Conservation (phyloP, 2,888 invertebrate genomes). For the Syrista parreyssii region DNA sequence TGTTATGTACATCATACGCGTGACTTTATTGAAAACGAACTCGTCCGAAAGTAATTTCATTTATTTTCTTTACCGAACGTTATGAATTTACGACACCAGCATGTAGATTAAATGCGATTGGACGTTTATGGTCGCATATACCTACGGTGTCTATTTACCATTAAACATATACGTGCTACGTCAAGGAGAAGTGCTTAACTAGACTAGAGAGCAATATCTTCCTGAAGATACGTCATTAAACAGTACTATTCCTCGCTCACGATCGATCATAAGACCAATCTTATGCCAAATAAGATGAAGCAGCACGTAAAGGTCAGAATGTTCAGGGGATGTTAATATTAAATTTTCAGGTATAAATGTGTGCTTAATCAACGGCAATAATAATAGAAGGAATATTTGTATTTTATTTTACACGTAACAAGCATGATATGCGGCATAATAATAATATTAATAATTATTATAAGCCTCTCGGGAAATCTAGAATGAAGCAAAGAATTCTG, state of each 20-base stretch:
- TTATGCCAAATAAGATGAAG: neutral
- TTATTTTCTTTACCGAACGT: neutral
- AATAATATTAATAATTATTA: no score
- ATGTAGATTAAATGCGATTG: neutral
- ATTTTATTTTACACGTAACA: neutral
- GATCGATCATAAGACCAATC: neutral
- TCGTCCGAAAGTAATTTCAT: neutral
- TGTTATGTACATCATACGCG: neutral
- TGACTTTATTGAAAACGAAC: neutral
- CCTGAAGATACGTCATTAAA: neutral
- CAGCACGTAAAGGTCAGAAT: neutral
- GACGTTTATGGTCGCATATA: neutral
- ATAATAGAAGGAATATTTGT: neutral
- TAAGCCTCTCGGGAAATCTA: neutral
- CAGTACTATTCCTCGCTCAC: neutral
- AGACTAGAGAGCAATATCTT: neutral
- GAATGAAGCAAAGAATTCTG: no score
- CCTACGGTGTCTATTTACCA: neutral
- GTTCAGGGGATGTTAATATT: neutral
- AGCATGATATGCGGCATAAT: no score
- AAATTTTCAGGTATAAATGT: neutral
- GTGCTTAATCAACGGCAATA: no score
- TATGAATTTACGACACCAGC: neutral
- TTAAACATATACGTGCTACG: neutral
- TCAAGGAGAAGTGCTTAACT: neutral